Percentiles rank a stretch among this genome's conserved stretches.
These are phyloP conservation scores for Lutraria rhynchaena DNA, from an alignment of 1,140 invertebrate genomes.

Conservation along the genomic window DNA sequence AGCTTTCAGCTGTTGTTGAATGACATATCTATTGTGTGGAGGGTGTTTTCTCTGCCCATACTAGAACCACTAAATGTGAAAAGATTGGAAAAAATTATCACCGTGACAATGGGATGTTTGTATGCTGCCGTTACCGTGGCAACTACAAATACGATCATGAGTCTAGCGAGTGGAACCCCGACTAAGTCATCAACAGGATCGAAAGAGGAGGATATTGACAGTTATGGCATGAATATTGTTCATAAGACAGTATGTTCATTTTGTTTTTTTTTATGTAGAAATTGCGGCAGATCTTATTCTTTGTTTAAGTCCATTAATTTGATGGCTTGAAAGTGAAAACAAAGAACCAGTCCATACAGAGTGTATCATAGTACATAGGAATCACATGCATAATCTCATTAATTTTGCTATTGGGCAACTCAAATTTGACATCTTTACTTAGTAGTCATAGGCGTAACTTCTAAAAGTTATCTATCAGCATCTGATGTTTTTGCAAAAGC, in stretches of 20 bases:
- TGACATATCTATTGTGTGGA: slow-evolving; percentile 92
- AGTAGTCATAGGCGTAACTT: too few relatives aligned
- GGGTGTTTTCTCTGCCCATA: slow-evolving; percentile 91
- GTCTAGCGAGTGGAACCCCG: slow-evolving; percentile 84
- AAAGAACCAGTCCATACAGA: too few relatives aligned
- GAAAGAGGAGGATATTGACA: slow-evolving; percentile 83
- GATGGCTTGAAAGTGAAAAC: too few relatives aligned
- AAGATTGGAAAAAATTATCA: slow-evolving; percentile 90
- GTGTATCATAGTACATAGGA: too few relatives aligned
- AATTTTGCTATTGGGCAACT: too few relatives aligned
- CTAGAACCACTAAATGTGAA: slow-evolving; percentile 92
- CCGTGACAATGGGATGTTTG: slow-evolving; percentile 90
- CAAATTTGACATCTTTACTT: too few relatives aligned
- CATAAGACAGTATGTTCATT: slow-evolving; percentile 80
- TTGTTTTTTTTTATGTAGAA: too few relatives aligned
- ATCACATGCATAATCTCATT: too few relatives aligned
- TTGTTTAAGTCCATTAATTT: too few relatives aligned
- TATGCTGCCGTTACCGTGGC: slow-evolving; percentile 89
- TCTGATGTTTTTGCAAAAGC: too few relatives aligned
- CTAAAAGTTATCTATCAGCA: too few relatives aligned
- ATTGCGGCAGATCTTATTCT: too few relatives aligned
- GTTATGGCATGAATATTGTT: slow-evolving; percentile 79
- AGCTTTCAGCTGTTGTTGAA: slow-evolving; percentile 90
- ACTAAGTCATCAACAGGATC: slow-evolving; percentile 81
- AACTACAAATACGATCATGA: slow-evolving; percentile 87